Base-by-base conservation (phyloP, 2,797 vertebrate genomes). In the Neoniphon sammara region DNA sequence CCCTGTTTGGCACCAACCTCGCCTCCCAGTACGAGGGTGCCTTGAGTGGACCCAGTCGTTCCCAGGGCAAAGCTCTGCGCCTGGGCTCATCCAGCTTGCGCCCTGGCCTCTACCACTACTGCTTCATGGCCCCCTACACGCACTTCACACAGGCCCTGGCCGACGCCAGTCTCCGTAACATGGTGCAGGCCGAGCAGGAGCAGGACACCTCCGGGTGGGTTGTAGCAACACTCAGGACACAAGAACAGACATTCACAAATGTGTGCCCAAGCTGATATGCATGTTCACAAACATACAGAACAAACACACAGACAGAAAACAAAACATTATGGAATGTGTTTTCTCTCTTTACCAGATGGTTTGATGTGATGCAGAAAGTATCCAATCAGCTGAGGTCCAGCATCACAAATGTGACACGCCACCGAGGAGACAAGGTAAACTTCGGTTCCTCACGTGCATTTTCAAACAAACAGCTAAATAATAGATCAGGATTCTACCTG, bases 51-150 rank as follows among this genome's bases (percentile, higher is more conserved):
- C 95, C 97, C 55, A 94, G 75, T 90, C 96, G 96, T 75, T 94
- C 95, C 49, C 98, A 98, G 85, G 96, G 96, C 69, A 97, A 95
- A 68, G 97, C 94, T n/a, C 96, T 98, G 0, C 97, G 97, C 6
- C 94, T 99, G 2, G 97, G 97, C 58, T 99, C 97, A 0, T 98
- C 97, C 84, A 99, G 89, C 57, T 64, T 96, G 76, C 91, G 97
- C 11, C 98, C 97, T 0, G 98, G 98, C 42, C 94, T 99, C 44
- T 99, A 99, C 85, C 98, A 99, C 86, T 99, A 97, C 88, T 99
- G 98, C 94, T 99, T 99, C 93, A 99, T 99, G 98, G 98, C 98
- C 0, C 98, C 98, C 0, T 99, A 99, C 83, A 99, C 98, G 1
- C 98, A 99, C 87, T 99, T 99, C 78, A 99, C 98, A 0, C 98